phyloP scores from a whole-genome alignment of 2,888 invertebrate genomes.

The Plagodis dolabraria region DNA sequence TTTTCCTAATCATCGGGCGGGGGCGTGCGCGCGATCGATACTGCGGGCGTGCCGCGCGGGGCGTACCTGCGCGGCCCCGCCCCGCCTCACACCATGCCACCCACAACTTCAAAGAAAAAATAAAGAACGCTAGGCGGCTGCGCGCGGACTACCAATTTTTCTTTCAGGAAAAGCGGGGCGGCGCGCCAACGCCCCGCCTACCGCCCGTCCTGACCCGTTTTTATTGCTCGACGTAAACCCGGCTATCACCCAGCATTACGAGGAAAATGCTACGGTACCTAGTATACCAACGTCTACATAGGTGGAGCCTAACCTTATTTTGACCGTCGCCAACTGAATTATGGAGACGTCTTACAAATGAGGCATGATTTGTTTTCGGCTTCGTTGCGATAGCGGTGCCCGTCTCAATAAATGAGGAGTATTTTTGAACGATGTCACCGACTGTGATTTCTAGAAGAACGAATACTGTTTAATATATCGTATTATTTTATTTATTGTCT shows the following conservation, averaged over 20 bases:
- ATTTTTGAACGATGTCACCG: constrained; percentile 44
- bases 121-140: constrained; percentile 82
- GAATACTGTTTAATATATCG: constrained; percentile 15
- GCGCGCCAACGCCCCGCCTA: constrained; percentile 71
- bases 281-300: constrained; percentile 66
- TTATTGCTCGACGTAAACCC: constrained; percentile 79
- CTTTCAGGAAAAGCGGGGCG: constrained; percentile 81
- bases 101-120: constrained; percentile 80
- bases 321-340: constrained; percentile 62
- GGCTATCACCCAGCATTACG: constrained; percentile 72
- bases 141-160: constrained; percentile 81
- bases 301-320: constrained; percentile 68
- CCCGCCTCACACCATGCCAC: constrained; percentile 61
- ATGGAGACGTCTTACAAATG: constrained; percentile 66
- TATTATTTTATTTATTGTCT: constrained; percentile 29
- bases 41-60: constrained; percentile 75
- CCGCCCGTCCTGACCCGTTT: constrained; percentile 77
- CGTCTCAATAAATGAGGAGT: constrained; percentile 39
- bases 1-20: constrained; percentile 76
- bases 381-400: constrained; percentile 42
- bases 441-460: constrained; percentile 31
- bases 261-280: constrained; percentile 75
- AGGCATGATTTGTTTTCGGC: constrained; percentile 62
- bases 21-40: constrained; percentile 77
- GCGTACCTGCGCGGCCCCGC: constrained; percentile 79